Evolutionary conservation across 2,113 vertebrate species (phyloP), one percentile per base, ranked within the genome.

Genomic region (Halichoeres trimaculatus): DNA sequence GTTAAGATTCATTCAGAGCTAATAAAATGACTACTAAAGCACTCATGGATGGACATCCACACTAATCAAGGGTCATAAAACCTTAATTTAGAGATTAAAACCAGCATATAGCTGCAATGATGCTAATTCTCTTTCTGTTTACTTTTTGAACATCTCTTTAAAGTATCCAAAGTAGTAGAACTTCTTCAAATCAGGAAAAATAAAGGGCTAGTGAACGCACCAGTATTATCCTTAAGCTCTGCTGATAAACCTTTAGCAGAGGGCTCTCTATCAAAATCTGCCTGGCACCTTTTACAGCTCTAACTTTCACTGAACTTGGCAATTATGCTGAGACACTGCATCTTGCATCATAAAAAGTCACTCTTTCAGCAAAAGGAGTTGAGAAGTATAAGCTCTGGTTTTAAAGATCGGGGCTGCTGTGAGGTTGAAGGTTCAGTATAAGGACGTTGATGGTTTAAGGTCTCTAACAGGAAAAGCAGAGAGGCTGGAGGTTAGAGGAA

Each of bases 311-410:
- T 68, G 70, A 47, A 57, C 50, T 10, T 23, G 30, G 30, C 56
- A 68, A 61, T 66, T 34, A 53, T 41, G 13, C 24, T 50, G 40
- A 59, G 66, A 16, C 58, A 78, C 34, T 26, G 38, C 64, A 65
- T 14, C 47, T 53, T 63, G 57, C 55, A 23, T 69, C 59, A 62
- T 40, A 74, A 81, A 77, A 55, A 76, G 80, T 70, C 78, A 50
- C 63, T 70, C 78, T 23, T 48, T 69, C 70, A 79, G 78, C 71
- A 74, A 77, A 74, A 53, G 67, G 70, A 80, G 75, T 82, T 63
- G 52, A 69, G 22, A 62, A 77, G 73, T 13, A 61, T 56, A 65
- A 45, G 62, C 56, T 58, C 10, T 34, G 72, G 47, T 61, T 55
- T 17, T 81, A 43, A 55, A 48, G 69, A 67, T 78, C 50, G 20